Base-by-base conservation (phyloP, 2,797 vertebrate genomes). In the Macropodus opercularis region DNA sequence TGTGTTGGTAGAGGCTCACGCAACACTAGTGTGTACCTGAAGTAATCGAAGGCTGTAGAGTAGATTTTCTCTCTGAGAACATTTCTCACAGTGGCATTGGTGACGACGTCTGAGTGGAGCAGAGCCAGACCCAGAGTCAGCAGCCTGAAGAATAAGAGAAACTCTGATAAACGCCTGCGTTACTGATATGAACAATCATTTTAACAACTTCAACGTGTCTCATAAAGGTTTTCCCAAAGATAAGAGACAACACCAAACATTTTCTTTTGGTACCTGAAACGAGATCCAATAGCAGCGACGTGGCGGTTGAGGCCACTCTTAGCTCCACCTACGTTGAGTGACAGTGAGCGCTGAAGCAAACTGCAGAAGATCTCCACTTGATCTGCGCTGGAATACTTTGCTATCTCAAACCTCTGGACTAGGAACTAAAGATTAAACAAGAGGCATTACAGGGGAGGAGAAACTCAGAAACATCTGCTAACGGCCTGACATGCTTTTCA, bases 11-110 rank as follows among this genome's bases (percentile, higher is more conserved):
- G n/a, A n/a, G n/a, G n/a, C n/a, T n/a, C n/a, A n/a, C n/a, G n/a
- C n/a, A n/a, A n/a, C n/a, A n/a, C n/a, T n/a, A n/a, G n/a, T n/a
- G n/a, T n/a, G n/a, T 92, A 98, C 97, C 97, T 98, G 93, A 99
- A 99, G 81, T 98, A 99, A 85, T 99, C 96, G 48, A 98, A 99
- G 50, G 96, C 95, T 0, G 95, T 96, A 1, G 97, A 99, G 65
- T 98, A 99, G 81, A 99, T 97, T 91, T 99, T 99, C 87, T 98
- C 97, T 21, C 97, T 83, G 19, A 99, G 94, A 48, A 99, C 95
- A 0, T 99, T 99, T 63, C 95, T 93, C 35, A 97, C 94, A 13
- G 97, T 99, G 38, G 96, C 90, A 1, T 97, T 98, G 69, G 94
- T 95, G 82, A 98, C 92, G n/a, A 99, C 95, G 6, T 99, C 97